A percentile compares a stretch with the other conserved stretches of the same genome.
Evolutionary conservation across 2,113 vertebrate genomes (phyloP).

Genomic region (Cyanoderma ruficeps): DNA sequence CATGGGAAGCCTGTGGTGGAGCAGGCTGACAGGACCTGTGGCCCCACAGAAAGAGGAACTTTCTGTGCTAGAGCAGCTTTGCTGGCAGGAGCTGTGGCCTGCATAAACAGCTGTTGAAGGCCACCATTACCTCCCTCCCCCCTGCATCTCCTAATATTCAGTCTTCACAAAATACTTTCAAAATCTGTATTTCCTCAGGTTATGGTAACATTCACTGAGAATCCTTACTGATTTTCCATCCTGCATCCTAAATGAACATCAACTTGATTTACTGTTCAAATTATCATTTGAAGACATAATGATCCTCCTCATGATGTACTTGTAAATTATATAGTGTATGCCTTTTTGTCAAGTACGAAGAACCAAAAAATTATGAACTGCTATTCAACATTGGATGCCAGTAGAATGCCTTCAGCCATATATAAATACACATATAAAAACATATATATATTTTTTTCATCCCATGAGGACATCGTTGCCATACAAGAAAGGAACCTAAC

Average conservation of each 20-base stretch:
- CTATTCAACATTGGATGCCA: not conserved
- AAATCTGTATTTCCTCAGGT: not conserved
- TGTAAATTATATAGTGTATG: not conserved
- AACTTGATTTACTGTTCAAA: not conserved
- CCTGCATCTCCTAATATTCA: not conserved
- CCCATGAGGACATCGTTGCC: not conserved
- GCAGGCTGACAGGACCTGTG: not conserved
- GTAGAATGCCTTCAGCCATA: not conserved
- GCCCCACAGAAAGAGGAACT: not conserved
- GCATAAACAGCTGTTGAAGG: not conserved
- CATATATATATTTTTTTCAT: not conserved
- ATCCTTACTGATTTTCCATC: not conserved
- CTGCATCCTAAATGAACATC: not conserved
- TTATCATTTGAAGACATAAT: not conserved
- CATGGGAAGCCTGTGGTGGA: not conserved
- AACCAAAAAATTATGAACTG: not conserved
- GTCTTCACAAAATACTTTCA: not conserved
- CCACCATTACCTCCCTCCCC: not conserved
- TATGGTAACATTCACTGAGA: not conserved
- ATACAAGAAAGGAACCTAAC: not conserved
- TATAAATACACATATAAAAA: not conserved
- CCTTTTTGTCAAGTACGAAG: not conserved
- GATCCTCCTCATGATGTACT: not conserved
- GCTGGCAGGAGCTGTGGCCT: not conserved
- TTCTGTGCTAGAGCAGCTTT: not conserved